Evolutionary conservation across 1,140 invertebrate species (phyloP).

Genomic region (Coptotermes formosanus): DNA sequence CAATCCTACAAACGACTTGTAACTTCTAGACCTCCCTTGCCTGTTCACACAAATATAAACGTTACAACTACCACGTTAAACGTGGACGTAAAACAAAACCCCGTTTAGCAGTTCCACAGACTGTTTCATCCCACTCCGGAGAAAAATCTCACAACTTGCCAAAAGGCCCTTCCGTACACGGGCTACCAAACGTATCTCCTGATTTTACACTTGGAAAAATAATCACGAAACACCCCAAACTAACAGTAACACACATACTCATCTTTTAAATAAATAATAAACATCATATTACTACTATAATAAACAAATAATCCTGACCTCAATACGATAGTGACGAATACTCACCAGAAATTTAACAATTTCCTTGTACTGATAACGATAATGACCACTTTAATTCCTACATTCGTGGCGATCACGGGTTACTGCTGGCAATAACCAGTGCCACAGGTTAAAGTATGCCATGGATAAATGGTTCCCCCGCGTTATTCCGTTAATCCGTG

Average conservation of each 20-base stretch:
- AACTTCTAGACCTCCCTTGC: too few species aligned
- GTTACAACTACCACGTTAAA: too few species aligned
- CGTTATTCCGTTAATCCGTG: too few species aligned
- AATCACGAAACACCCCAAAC: neutral
- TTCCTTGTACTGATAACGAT: neutral
- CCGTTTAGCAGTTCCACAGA: neutral
- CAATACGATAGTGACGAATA: neutral
- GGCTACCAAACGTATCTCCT: neutral
- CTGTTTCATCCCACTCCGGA: neutral
- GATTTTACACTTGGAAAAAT: neutral
- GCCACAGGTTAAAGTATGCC: too few species aligned
- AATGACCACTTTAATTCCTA: too few species aligned
- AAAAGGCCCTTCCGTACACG: neutral
- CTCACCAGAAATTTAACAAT: neutral
- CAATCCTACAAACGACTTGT: neutral
- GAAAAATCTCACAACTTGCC: neutral
- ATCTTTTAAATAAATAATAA: neutral
- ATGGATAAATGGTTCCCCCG: too few species aligned
- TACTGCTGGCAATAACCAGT: too few species aligned
- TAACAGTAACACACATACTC: neutral
- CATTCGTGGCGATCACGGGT: too few species aligned
- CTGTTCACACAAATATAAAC: too few species aligned
- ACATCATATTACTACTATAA: neutral
- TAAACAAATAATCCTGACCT: neutral
- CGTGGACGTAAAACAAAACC: too few species aligned